Conservation (phyloP, 2,797 vertebrate genomes). For the Natrix natrix region DNA sequence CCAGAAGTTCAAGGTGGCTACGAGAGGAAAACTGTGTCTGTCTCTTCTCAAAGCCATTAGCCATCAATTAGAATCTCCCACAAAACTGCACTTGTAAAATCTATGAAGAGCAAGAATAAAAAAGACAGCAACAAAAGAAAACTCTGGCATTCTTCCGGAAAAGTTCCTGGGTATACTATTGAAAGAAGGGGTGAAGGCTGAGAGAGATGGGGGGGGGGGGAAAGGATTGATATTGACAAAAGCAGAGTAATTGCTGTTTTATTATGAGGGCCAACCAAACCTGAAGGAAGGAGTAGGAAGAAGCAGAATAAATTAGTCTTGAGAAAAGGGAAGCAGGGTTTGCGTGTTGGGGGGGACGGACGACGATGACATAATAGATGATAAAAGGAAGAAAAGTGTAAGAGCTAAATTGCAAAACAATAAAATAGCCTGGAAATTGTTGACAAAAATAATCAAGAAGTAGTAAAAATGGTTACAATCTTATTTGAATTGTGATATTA, state of each 20-base stretch:
- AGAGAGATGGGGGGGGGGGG: neutral
- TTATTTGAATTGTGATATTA: neutral
- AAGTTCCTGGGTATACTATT: neutral
- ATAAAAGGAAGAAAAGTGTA: neutral
- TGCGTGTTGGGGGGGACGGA: fast-evolving
- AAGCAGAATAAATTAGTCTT: neutral
- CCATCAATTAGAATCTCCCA: neutral
- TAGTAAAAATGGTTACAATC: neutral
- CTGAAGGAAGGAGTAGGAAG: neutral
- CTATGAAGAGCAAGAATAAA: neutral
- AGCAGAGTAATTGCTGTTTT: neutral
- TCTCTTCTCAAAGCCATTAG: neutral
- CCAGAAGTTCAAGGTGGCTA: neutral
- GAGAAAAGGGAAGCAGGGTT: neutral
- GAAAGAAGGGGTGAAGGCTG: neutral
- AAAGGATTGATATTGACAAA: neutral
- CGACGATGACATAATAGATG: neutral
- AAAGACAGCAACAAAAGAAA: neutral
- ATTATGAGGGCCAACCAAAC: neutral
- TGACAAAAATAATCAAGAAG: neutral
- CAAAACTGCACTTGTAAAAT: neutral
- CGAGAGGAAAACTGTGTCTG: neutral
- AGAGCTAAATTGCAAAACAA: neutral
- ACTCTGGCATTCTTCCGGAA: neutral
- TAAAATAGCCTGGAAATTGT: neutral